Conservation (phyloP, 1,140 invertebrate species). For the Ladona fulva region DNA sequence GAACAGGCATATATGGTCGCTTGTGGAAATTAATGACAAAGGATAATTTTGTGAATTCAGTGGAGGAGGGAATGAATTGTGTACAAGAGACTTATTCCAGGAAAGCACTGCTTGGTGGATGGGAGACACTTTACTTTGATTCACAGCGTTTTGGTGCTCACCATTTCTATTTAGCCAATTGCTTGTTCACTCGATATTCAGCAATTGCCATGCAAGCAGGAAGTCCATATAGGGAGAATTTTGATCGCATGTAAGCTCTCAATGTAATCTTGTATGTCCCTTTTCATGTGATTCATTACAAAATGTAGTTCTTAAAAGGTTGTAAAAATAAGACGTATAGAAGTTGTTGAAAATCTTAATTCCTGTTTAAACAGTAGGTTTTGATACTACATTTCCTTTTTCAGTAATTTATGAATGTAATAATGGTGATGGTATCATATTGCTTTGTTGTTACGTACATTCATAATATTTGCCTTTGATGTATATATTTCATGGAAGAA, state of each 20-base stretch:
- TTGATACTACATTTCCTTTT: no score
- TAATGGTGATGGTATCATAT: no score
- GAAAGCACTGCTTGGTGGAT: conserved; percentile 51
- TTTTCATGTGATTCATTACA: not conserved
- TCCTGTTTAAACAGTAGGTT: no score
- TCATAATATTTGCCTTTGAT: no score
- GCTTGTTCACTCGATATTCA: conserved; percentile 59
- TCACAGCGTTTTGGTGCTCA: conserved; percentile 56
- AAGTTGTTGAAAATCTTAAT: no score
- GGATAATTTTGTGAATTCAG: conserved; percentile 46
- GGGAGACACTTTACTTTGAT: conserved; percentile 60
- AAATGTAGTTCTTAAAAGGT: no score
- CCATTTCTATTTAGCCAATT: conserved; percentile 61
- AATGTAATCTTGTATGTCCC: not conserved
- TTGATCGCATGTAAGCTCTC: conserved; percentile 54
- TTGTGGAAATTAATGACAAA: conserved; percentile 52
- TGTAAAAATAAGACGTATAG: no score
- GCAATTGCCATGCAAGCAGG: conserved; percentile 62
- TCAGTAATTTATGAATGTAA: no score
- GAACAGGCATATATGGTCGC: conserved; percentile 57
- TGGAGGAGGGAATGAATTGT: conserved; percentile 52
- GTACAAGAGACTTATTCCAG: conserved; percentile 42
- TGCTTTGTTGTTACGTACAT: no score
- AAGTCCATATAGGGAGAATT: conserved; percentile 55
- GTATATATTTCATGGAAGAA: no score